Evolutionary conservation across 2,797 vertebrate genomes (phyloP), one percentile per base, ranked within the genome.

Genomic region (Pyrocephalus nanus): DNA sequence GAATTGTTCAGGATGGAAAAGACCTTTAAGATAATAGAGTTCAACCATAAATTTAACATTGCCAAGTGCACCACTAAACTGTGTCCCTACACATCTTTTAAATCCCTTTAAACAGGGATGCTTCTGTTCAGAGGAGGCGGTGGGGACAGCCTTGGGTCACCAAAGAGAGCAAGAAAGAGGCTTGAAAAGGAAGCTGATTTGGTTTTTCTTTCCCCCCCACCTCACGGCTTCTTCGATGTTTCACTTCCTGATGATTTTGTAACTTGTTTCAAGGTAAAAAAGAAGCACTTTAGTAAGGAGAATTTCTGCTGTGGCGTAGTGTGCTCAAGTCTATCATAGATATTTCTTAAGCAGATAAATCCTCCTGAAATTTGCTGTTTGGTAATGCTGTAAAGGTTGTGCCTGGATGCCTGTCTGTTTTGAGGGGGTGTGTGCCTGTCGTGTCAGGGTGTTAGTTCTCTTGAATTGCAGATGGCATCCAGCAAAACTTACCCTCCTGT

Each of bases 181-280:
- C 58, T 71, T 32, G 40, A 76, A 55, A 69, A 72, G 43, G 76
- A 92, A 93, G 15, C 20, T 65, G n/a, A 34, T 84, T 53, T 76
- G 45, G 20, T 36, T 48, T 48, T 48, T 48, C 47, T 48, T 47
- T 12, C 36, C 17, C 15, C 27, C 26, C 27, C 27, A 11, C 27
- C 12, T 11, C 8, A 3, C 32, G 8, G 32, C 53, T 85, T 86
- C 54, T 60, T 64, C 38, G 66, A 0, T 29, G 51, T 65, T 75
- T 86, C 67, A 11, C 29, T 94, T 96, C 90, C 86, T 58, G 29
- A 16, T 50, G 32, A 26, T 78, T 95, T 80, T 53, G 51, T 64
- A 73, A 50, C 32, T 64, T 54, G 13, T 72, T 90, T 95, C n/a
- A 55, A 64, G 50, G 67, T 92, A 60, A 73, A 53, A 50, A 65